Conservation (phyloP, 2,797 vertebrate species). For the Microctenopoma stevenorrisi region DNA sequence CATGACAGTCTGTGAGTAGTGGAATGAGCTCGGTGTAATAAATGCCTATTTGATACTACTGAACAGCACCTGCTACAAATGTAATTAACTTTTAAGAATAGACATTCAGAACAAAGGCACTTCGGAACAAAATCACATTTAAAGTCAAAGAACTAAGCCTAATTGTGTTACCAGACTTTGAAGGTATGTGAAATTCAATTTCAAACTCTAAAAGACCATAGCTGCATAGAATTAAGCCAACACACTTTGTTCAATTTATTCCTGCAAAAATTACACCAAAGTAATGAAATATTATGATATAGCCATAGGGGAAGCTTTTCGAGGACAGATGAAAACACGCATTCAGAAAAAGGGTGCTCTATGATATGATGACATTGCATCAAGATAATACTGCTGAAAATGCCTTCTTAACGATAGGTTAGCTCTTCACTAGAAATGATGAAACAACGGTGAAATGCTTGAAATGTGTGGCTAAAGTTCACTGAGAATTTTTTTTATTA, state of each 20-base stretch:
- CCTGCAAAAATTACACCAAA: constrained; percentile 67
- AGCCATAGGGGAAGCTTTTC: constrained; percentile 69
- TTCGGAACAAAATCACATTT: constrained; percentile 71
- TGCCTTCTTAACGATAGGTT: constrained; percentile 57
- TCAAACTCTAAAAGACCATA: constrained; percentile 71
- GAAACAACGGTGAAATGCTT: constrained; percentile 69
- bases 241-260: constrained; percentile 62
- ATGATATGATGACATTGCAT: constrained; percentile 71
- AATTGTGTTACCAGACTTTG: constrained; percentile 77
- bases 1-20: constrained; percentile 31
- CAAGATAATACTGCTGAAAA: constrained; percentile 70
- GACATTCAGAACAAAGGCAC: constrained; percentile 69
- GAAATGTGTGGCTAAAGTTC: constrained; percentile 56
- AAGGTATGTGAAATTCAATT: constrained; percentile 78
- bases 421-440: constrained; percentile 67
- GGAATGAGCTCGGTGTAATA: constrained; percentile 58
- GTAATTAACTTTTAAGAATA: constrained; percentile 80
- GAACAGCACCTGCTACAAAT: constrained; percentile 68
- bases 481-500: constrained; percentile 29
- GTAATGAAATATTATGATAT: constrained; percentile 73
- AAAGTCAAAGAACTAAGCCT: constrained; percentile 73
- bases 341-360: constrained; percentile 59
- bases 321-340: constrained; percentile 73
- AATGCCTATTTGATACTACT: constrained; percentile 65
- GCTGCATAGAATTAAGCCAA: constrained; percentile 71